Evolutionary conservation across 2,797 vertebrate genomes (phyloP), one percentile per base, ranked within the genome.

Genomic region (Silurus lanzhouensis): DNA sequence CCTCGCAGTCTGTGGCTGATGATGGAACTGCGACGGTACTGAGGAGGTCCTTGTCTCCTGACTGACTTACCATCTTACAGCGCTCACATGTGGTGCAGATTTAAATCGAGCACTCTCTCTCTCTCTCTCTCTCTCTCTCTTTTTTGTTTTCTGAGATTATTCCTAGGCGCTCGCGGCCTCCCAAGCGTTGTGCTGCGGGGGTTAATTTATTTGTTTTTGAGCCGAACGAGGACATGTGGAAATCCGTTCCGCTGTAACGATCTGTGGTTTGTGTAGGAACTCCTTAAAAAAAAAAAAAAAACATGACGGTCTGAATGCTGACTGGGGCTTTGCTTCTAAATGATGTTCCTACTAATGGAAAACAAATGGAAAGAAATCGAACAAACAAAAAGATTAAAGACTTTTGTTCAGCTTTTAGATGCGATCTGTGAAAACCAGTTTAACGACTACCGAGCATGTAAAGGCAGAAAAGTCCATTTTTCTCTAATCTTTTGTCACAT

Each of bases 71-170:
- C 70, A 44, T 55, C 83, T 76, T 70, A 31, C 68, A 38, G 80
- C 81, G 7, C 64, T 61, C 38, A 31, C 70, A 82, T 81, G 58
- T 48, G 58, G 80, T 83, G 90, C 86, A 82, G 60, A 86, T 76
- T 88, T 87, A 71, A 84, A 31, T 31, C 31, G 31, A 31, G 61
- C 60, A 17, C 44, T 15, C 64, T 75, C 61, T 70, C 61, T 38
- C n/a, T 17, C 4, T 10, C 52, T 68, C 27, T 60, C 15, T 44
- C 25, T 58, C 3, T 75, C 22, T 63, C 25, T 63, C 5, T 81
- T 60, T 85, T 85, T 89, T 88, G 82, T 88, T 90, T 57, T 81
- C 66, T 15, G 68, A 22, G 60, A 84, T 84, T 87, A 89, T 89
- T 87, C 87, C 82, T 89, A 90, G 74, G 67, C 61, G 9, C 52